Evolutionary conservation across 53 echinoderm and acorn worm species (phyloP), one percentile per base, ranked within the genome.

Genomic region (Holothuria leucospilota): DNA sequence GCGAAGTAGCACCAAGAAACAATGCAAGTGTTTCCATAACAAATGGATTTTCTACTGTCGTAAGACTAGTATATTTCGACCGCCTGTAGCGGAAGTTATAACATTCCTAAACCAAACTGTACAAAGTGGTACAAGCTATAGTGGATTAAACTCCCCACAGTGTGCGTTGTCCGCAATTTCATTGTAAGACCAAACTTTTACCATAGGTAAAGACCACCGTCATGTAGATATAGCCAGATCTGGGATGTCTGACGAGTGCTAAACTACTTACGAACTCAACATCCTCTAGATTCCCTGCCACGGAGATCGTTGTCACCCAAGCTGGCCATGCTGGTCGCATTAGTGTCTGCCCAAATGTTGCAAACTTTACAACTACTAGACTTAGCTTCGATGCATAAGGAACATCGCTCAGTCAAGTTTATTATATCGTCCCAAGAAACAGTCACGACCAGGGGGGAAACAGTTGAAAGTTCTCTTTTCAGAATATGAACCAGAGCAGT

Each of bases 391-490:
- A 49, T 78, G 51, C 78, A 78, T 30, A 18, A 18, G 51, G 24
- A 16, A 8, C 25, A 24, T 18, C 4, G 0, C 8, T 6, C 27
- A 11, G 25, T 53, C 24, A 30, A 18, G 16, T 82, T 82, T 82
- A 28, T 39, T 27, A 13, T 82, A 21, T 20, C 21, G 4, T 21
- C 63, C 20, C 18, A n/a, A 39, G 8, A 82, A 82, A 64, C 62
- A 62, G 62, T 82, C 82, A 12, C 38, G 23, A 39, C 82, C 82
- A 23, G 82, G 82, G 1, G 23, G 20, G 64, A 62, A 62, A 39
- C 53, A 64, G 23, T 53, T 64, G 29, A 10, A 29, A 13, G 42
- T 62, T 34, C 8, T 62, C 16, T 23, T 82, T 3, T 13, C 39
- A 21, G 64, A 18, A 20, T 82, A 63, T n/a, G n/a, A n/a, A n/a